Base-by-base conservation (phyloP, 2,888 invertebrate species). In the Drosophila percnosoma region DNA sequence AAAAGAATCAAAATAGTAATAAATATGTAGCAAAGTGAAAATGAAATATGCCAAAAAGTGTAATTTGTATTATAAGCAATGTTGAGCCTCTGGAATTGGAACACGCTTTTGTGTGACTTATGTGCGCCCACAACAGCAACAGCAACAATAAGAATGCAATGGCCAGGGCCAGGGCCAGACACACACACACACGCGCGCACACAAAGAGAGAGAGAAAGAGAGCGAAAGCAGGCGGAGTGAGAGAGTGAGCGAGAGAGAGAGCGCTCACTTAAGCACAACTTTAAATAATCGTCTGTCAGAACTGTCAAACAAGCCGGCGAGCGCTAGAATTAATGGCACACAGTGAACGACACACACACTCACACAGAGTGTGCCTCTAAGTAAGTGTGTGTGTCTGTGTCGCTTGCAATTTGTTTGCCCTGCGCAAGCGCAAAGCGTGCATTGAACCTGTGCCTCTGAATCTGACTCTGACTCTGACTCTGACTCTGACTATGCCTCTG, bases 201-300 rank as follows among this genome's bases (percentile, higher is more conserved):
- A 52, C 1, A 42, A 2, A n/a, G 11, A 42, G 1, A 42, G 1
- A 21, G n/a, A 21, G 13, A 13, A n/a, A 40, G 18, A 38, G 38
- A 18, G 38, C 18, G 38, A 38, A 10, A 8, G 21, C 29, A 61
- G 38, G 48, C 53, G 58, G 27, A 24, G 42, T 40, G 24, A 31
- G 36, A 45, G 31, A 59, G 52, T 40, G 53, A 6, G 45, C 48
- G 65, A 10, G 63, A 4, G 61, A 34, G 72, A 70, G 62, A 73
- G 62, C 45, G 76, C 62, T 73, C 77, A 80, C 86, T 91, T 90
- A 89, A 92, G 91, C 92, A 91, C 92, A 92, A 92, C 92, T 93
- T 92, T 93, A 93, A 93, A 93, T 93, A 92, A 93, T 93, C 92
- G 93, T 93, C 93, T 93, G 93, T 93, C 93, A 93, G 92, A 93